A percentile compares a stretch with the other conserved stretches of the same genome.
phyloP scores from a whole-genome alignment of 2,797 vertebrate genomes.

The Lepilemur ruficaudatus region DNA sequence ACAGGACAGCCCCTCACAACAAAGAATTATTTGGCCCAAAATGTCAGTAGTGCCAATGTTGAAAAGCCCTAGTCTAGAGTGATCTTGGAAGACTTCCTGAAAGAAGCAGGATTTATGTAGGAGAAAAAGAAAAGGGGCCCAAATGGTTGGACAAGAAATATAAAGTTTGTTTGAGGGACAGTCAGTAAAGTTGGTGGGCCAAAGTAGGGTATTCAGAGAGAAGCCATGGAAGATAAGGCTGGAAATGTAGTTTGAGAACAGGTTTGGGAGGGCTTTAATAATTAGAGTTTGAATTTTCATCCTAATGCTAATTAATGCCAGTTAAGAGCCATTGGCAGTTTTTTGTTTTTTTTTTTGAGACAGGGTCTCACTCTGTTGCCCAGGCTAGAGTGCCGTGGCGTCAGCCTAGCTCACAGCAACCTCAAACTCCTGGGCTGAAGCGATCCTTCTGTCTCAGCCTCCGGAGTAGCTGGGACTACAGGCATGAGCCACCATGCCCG shows the following conservation, averaged over 20 bases:
- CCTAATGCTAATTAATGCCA: not conserved
- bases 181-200: not conserved
- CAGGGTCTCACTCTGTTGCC: too few species aligned
- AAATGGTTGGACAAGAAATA: not conserved
- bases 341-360: too few species aligned
- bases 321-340: not conserved
- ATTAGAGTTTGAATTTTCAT: slow-evolving; percentile 26
- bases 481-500: too few species aligned
- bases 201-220: not conserved
- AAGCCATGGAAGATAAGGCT: not conserved
- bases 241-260: not conserved
- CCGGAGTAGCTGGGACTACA: too few species aligned
- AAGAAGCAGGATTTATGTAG: not conserved
- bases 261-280: not conserved
- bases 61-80: not conserved
- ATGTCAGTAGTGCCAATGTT: not conserved
- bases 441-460: too few species aligned
- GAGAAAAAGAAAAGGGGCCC: not conserved
- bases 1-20: not conserved
- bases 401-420: too few species aligned
- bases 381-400: too few species aligned
- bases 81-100: not conserved
- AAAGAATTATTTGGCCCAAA: not conserved
- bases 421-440: too few species aligned
- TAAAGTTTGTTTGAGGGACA: not conserved